Conservation (phyloP, 2,888 invertebrate genomes). For the Oxycera nigricornis region DNA sequence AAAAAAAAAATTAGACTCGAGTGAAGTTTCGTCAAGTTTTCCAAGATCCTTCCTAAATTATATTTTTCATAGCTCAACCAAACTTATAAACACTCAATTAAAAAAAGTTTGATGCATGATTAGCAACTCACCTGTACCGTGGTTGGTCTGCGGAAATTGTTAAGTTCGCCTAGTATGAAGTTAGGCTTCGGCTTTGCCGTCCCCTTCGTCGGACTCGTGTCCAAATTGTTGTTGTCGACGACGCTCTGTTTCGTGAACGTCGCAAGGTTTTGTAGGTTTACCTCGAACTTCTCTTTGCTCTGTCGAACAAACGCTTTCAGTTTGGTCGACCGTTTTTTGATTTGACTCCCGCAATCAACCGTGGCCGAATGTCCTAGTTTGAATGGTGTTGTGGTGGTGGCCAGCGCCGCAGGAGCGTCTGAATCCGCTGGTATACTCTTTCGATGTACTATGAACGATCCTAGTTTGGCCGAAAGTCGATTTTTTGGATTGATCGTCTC, state of each 20-base stretch:
- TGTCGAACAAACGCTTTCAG: constrained; percentile 25
- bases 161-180: constrained; percentile 48
- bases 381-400: not conserved
- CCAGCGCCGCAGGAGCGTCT: not conserved
- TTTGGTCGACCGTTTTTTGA: constrained; percentile 29
- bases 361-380: not conserved
- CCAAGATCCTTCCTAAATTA: too few species aligned
- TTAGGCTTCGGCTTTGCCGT: constrained; percentile 45
- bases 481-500: constrained; percentile 48
- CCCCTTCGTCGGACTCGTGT: not conserved
- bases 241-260: constrained; percentile 5
- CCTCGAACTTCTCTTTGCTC: constrained; percentile 14
- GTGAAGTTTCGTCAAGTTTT: too few species aligned
- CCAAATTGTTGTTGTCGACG: not conserved
- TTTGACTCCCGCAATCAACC: not conserved
- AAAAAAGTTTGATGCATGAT: too few species aligned
- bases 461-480: constrained; percentile 46
- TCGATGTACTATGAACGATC: constrained; percentile 41
- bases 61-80: too few species aligned
- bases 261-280: constrained; percentile 23
- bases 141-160: constrained; percentile 49
- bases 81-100: too few species aligned
- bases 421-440: constrained; percentile 20
- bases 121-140: constrained; percentile 47
- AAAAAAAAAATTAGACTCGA: too few species aligned